A percentile compares a stretch with the other conserved stretches of the same genome.
Conservation (phyloP, 1,140 invertebrate species). For the Diorhabda elongata region DNA sequence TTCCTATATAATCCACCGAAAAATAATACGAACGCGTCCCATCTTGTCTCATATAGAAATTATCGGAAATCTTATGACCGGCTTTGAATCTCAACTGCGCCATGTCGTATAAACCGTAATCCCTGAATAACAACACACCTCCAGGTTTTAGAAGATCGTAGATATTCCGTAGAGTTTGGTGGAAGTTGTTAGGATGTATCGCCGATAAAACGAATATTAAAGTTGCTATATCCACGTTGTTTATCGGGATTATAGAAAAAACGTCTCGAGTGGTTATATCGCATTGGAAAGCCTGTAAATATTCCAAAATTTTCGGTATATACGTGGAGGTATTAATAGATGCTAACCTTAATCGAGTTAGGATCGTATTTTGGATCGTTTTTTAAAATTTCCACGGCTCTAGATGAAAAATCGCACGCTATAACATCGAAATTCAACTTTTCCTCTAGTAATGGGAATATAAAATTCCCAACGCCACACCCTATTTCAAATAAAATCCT, state of each 20-base stretch:
- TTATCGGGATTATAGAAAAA: slow-evolving; percentile 52
- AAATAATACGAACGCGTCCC: slow-evolving; percentile 91
- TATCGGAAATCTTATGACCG: slow-evolving; percentile 88
- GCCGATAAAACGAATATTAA: slow-evolving; percentile 96
- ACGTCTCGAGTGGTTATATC: slow-evolving; percentile 64
- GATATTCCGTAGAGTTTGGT: slow-evolving; percentile 64
- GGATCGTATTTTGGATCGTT: slow-evolving; percentile 61
- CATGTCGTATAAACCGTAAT: slow-evolving; percentile 98
- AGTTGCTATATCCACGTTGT: slow-evolving; percentile 77
- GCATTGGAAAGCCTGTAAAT: slow-evolving; percentile 64
- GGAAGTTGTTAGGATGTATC: slow-evolving; percentile 82
- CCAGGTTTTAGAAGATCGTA: slow-evolving; percentile 69
- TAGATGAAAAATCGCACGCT: slow-evolving; percentile 91
- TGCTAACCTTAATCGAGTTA: slow-evolving; percentile 52
- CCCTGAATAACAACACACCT: slow-evolving; percentile 85
- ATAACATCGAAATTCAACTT: slow-evolving; percentile 71
- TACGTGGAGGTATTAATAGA: neutral
- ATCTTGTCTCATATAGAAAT: slow-evolving; percentile 96
- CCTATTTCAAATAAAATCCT: slow-evolving; percentile 79
- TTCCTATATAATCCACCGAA: slow-evolving; percentile 60
- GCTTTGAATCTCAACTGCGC: slow-evolving; percentile 91
- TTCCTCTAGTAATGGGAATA: slow-evolving; percentile 88
- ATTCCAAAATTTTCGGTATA: neutral
- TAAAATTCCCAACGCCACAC: slow-evolving; percentile 95
- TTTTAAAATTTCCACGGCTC: slow-evolving; percentile 85